Evolutionary conservation across 2,888 invertebrate species (phyloP), one percentile per base, ranked within the genome.

Genomic region (Molanna angustata): DNA sequence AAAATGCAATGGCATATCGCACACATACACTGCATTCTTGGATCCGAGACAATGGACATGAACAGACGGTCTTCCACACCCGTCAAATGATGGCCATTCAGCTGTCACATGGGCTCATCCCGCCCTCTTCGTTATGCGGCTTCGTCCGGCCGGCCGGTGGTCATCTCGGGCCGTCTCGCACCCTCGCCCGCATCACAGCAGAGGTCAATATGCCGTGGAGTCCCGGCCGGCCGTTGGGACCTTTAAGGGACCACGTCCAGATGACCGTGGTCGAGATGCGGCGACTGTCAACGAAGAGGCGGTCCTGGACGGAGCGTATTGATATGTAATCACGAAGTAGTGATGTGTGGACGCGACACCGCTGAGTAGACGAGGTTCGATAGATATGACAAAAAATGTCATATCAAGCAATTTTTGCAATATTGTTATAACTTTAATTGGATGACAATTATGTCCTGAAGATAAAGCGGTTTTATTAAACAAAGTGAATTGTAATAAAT

Each of bases 1-100:
- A 50, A 49, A 50, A 50, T 44, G 33, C 43, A 35, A 37, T 32
- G 40, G 45, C 51, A 52, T 52, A 52, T 45, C 40, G 51, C 51
- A 52, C 51, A 16, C 44, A 41, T 40, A 40, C 31, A n/a, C n/a
- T n/a, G n/a, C 46, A 52, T 46, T 52, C 51, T 19, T 37, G 51
- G 39, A 13, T 9, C 17, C 21, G 33, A 49, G 37, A 50, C 50
- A 43, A 43, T 43, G 41, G 27, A 43, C 37, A 41, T 32, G 43
- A 22, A 50, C 50, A 50, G 50, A 33, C 44, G 17, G 27, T 31
- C 44, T 14, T 16, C 51, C 50, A 17, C 20, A 32, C 4, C 21
- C 49, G 43, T 49, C 49, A 49, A 16, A 18, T 35, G 48, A n/a
- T 16, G 47, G 32, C 42, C 50, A 57, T 53, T 53, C 54, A 57